Evolutionary conservation across 2,797 vertebrate species (phyloP).

Genomic region (Falco concolor): DNA sequence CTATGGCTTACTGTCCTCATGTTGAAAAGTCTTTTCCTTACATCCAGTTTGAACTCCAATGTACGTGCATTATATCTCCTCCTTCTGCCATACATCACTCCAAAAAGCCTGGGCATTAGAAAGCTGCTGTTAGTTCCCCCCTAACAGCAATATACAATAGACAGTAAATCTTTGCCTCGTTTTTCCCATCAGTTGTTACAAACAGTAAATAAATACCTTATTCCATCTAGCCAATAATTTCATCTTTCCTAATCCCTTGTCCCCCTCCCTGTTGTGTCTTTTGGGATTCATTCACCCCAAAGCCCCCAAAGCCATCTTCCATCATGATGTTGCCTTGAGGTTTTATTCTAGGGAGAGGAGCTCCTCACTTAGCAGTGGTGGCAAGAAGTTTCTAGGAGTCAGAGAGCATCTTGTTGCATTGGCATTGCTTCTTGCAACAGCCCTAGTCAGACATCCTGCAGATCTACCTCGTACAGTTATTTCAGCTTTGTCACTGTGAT

Average conservation of each 20-base stretch:
- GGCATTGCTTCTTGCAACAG: background rate
- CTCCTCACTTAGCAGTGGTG: background rate
- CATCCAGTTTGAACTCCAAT: background rate
- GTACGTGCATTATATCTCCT: background rate
- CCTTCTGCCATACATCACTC: background rate
- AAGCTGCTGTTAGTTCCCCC: background rate
- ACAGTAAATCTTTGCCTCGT: background rate
- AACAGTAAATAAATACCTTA: background rate
- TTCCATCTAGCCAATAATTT: background rate
- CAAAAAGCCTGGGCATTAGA: background rate
- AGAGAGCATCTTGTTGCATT: background rate
- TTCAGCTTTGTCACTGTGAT: background rate
- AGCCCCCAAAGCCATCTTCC: background rate
- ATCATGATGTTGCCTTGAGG: background rate
- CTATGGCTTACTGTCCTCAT: rapidly evolving
- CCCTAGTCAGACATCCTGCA: background rate
- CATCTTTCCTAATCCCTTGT: background rate
- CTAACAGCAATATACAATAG: background rate
- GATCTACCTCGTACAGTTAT: background rate
- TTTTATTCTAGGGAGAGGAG: background rate
- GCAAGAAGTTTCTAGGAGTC: background rate
- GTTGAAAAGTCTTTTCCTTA: background rate
- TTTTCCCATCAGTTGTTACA: background rate
- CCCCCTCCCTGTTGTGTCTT: background rate
- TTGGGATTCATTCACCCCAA: background rate